Evolutionary conservation across 2,113 vertebrate genomes (phyloP).

Genomic region (Orcinus orca): DNA sequence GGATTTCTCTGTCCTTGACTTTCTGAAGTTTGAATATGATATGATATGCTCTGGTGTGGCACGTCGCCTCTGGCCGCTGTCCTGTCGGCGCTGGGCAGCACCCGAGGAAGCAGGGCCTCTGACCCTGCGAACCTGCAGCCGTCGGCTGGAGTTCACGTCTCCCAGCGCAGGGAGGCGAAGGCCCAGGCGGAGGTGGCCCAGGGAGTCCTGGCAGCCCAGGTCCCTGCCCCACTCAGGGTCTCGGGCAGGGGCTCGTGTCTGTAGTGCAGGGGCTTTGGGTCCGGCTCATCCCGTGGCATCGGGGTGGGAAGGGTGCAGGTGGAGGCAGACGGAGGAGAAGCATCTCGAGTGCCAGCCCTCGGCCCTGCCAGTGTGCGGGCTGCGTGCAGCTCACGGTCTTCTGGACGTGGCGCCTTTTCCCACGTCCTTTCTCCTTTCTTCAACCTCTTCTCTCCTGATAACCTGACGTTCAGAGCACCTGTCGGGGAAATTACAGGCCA

Average conservation of each 20-base stretch:
- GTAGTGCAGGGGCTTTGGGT: neutral
- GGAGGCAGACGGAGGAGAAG: neutral
- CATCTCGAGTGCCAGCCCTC: fast-evolving
- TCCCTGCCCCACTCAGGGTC: no score
- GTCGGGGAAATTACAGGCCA: neutral
- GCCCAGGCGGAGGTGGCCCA: no score
- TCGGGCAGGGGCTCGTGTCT: neutral
- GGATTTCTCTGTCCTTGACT: no score
- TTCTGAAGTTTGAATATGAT: no score
- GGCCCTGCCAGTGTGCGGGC: neutral
- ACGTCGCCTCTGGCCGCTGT: no score
- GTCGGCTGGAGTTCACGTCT: no score
- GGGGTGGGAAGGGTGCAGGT: neutral
- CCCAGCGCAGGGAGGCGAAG: no score
- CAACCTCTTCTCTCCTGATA: neutral
- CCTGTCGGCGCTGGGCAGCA: neutral
- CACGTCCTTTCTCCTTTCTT: neutral
- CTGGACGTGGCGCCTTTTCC: neutral
- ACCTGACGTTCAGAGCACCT: neutral
- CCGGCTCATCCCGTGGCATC: neutral
- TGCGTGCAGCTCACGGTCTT: no score
- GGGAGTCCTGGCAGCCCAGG: neutral
- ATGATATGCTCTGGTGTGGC: no score
- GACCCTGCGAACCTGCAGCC: neutral
- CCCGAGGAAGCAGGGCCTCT: neutral